phyloP scores from a whole-genome alignment of 2,797 vertebrate genomes.

The Chromis chromis region DNA sequence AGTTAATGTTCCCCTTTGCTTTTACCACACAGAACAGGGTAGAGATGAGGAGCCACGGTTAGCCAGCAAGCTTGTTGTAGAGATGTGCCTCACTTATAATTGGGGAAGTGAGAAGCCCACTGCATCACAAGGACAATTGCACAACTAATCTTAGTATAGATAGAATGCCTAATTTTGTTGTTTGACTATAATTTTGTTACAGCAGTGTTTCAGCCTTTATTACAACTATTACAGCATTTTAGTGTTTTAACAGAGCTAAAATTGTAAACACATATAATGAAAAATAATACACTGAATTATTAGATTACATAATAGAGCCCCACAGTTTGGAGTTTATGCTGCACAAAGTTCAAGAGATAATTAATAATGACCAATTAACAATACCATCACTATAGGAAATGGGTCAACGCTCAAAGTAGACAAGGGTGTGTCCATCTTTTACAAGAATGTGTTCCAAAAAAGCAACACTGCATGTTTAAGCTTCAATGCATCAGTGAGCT shows the following conservation, averaged over 20 bases:
- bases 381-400: slow-evolving; percentile 36
- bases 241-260: slow-evolving; percentile 8
- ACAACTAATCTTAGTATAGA: slow-evolving; percentile 8
- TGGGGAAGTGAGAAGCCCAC: slow-evolving; percentile 70
- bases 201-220: neutral
- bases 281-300: neutral
- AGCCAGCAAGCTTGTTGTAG: slow-evolving; percentile 7
- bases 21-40: slow-evolving; percentile 43
- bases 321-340: neutral
- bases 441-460: slow-evolving; percentile 58
- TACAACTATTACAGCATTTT: neutral
- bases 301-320: neutral
- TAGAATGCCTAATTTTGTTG: neutral
- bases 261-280: neutral
- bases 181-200: slow-evolving; percentile 15
- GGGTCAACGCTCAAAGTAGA: slow-evolving; percentile 43
- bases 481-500: slow-evolving; percentile 60
- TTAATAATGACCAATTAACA: neutral
- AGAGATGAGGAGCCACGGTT: slow-evolving; percentile 58
- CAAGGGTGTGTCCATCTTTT: slow-evolving; percentile 63
- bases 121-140: slow-evolving; percentile 25
- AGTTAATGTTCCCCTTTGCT: slow-evolving; percentile 70
- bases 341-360: slow-evolving; percentile 1
- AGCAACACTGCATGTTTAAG: slow-evolving; percentile 51
- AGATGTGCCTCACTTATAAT: slow-evolving; percentile 22